phyloP scores from a whole-genome alignment of 2,797 vertebrate species.

The Cephalopachus bancanus region DNA sequence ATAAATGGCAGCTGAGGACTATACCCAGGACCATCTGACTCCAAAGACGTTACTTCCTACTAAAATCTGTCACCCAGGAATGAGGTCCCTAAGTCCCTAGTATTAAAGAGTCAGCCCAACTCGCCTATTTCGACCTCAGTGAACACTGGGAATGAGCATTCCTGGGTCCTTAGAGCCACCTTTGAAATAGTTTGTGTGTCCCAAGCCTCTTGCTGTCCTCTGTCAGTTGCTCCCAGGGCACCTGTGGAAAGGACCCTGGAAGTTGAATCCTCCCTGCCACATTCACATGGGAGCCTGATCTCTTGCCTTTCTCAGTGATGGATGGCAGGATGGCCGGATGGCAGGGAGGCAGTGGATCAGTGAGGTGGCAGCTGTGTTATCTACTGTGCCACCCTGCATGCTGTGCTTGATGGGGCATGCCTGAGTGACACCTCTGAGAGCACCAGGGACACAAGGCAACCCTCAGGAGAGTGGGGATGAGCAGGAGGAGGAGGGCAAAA shows the following conservation, averaged over 20 bases:
- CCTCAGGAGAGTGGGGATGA: neutral
- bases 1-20: neutral
- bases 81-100: neutral
- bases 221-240: neutral
- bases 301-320: neutral
- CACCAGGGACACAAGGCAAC: neutral
- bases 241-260: neutral
- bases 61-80: neutral
- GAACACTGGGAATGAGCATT: neutral
- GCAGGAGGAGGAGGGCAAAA: neutral
- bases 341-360: conserved; percentile 23
- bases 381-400: neutral
- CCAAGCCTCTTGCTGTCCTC: neutral
- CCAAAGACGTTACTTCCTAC: neutral
- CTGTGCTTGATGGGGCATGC: neutral
- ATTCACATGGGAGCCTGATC: neutral
- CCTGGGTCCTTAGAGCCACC: neutral
- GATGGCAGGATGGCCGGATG: neutral
- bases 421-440: neutral
- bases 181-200: neutral
- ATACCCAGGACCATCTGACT: neutral
- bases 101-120: neutral
- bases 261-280: neutral
- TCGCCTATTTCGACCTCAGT: neutral
- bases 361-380: neutral